These are phyloP conservation scores for Drosophila prostipennis DNA, from an alignment of 2,888 invertebrate genomes.

Conservation along the genomic window DNA sequence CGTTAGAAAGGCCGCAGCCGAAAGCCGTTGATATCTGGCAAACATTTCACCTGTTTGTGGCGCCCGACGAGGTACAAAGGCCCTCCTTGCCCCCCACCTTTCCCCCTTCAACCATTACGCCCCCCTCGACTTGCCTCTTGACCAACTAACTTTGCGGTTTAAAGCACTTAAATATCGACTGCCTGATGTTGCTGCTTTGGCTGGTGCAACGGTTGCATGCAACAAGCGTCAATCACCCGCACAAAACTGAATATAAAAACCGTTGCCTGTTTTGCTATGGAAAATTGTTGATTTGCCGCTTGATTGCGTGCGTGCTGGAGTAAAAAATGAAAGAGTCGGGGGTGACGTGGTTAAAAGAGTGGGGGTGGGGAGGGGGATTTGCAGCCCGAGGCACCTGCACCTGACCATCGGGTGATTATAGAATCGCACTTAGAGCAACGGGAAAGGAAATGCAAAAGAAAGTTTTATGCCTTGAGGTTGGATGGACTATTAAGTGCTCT, in stretches of 20 bases:
- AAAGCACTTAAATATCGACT: slow-evolving; percentile 78
- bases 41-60: slow-evolving; percentile 75
- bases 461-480: slow-evolving; percentile 29
- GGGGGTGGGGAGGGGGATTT: slow-evolving; percentile 2
- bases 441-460: slow-evolving; percentile 45
- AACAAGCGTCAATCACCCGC: slow-evolving; percentile 80
- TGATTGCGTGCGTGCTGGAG: slow-evolving; percentile 73
- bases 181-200: slow-evolving; percentile 57
- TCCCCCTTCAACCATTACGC: slow-evolving; percentile 11
- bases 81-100: slow-evolving; percentile 18
- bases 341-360: slow-evolving; percentile 10
- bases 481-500: slow-evolving; percentile 33
- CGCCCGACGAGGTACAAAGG: slow-evolving; percentile 44
- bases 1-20: slow-evolving; percentile 65
- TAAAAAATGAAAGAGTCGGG: slow-evolving; percentile 16
- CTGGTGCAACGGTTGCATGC: slow-evolving; percentile 63
- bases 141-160: slow-evolving; percentile 62
- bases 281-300: slow-evolving; percentile 80
- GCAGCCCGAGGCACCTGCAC: slow-evolving; percentile 35
- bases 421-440: slow-evolving; percentile 60
- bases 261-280: slow-evolving; percentile 78
- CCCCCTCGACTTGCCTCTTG: background rate
- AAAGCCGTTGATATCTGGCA: slow-evolving; percentile 70
- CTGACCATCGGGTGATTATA: slow-evolving; percentile 62
- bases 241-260: slow-evolving; percentile 62